Percentiles rank a stretch among this genome's conserved stretches.
phyloP scores from a whole-genome alignment of 2,888 invertebrate genomes.

The Disparrhopalites patrizii region DNA sequence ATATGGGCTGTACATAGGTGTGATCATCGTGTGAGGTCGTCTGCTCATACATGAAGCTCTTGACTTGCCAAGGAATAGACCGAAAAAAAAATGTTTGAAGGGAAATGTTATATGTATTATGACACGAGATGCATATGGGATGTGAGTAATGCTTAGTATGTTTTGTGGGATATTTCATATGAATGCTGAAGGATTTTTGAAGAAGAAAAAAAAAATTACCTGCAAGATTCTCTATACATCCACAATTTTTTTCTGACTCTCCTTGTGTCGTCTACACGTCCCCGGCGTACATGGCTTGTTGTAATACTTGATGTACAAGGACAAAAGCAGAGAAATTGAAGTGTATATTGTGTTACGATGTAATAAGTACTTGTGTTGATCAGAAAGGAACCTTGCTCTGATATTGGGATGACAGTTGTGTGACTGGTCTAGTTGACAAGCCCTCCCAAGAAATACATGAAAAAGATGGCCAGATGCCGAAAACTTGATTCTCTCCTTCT shows the following conservation, averaged over 20 bases:
- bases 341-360: no score
- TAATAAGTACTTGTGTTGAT: no score
- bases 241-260: no score
- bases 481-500: slow-evolving; percentile 29
- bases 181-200: no score
- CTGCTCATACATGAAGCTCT: slow-evolving; percentile 30
- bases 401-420: slow-evolving; percentile 37
- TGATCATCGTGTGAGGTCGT: slow-evolving; percentile 39
- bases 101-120: slow-evolving; percentile 23
- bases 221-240: no score
- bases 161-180: no score
- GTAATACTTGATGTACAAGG: not conserved
- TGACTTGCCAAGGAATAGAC: slow-evolving; percentile 26
- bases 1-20: not conserved
- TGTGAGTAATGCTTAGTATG: no score
- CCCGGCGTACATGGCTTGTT: not conserved
- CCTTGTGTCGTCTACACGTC: not conserved
- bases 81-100: slow-evolving; percentile 23
- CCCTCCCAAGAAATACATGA: slow-evolving; percentile 36
- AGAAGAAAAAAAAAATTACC: no score
- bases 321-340: no score
- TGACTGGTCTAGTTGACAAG: slow-evolving; percentile 31
- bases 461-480: slow-evolving; percentile 22
- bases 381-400: slow-evolving; percentile 5
- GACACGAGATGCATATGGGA: slow-evolving; percentile 17